These are phyloP conservation scores for Morpho achilles DNA, from an alignment of 2,888 invertebrate genomes.

Conservation along the genomic window DNA sequence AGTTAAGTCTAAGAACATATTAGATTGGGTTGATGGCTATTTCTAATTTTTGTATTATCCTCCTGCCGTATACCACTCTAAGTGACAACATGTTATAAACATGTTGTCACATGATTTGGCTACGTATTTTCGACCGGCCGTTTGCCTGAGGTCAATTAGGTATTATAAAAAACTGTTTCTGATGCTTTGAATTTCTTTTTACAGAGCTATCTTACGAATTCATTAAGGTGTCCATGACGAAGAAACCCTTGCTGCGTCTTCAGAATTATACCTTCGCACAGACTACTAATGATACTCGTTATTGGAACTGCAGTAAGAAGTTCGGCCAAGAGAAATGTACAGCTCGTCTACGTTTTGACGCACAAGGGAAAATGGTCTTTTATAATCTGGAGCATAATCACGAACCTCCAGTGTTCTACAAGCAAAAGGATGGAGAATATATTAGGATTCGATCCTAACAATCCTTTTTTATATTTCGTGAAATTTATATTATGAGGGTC, in stretches of 20 bases:
- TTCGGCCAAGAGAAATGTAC: conserved; percentile 36
- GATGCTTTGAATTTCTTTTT: neutral
- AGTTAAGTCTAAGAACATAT: too few species aligned
- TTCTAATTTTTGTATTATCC: too few species aligned
- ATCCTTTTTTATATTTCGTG: too few species aligned
- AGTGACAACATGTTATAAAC: too few species aligned
- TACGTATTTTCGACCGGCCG: too few species aligned
- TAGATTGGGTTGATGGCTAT: too few species aligned
- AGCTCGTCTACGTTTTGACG: conserved; percentile 46
- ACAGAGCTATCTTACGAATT: conserved; percentile 34
- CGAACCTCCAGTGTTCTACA: conserved; percentile 33
- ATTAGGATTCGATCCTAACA: conserved; percentile 15
- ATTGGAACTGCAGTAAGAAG: conserved; percentile 56
- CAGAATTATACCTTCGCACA: conserved; percentile 42
- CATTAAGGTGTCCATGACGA: conserved; percentile 33
- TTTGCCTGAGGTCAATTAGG: too few species aligned
- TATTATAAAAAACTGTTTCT: neutral
- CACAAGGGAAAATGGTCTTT: conserved; percentile 37
- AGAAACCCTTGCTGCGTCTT: conserved; percentile 35
- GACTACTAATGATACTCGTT: conserved; percentile 45
- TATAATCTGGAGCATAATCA: conserved; percentile 45
- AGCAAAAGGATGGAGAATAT: conserved; percentile 31
- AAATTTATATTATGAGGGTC: too few species aligned
- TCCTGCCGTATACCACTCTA: too few species aligned
- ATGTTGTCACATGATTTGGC: too few species aligned